Evolutionary conservation across 1,140 invertebrate genomes (phyloP), one percentile per base, ranked within the genome.

Genomic region (Phymorhynchus buccinoides): DNA sequence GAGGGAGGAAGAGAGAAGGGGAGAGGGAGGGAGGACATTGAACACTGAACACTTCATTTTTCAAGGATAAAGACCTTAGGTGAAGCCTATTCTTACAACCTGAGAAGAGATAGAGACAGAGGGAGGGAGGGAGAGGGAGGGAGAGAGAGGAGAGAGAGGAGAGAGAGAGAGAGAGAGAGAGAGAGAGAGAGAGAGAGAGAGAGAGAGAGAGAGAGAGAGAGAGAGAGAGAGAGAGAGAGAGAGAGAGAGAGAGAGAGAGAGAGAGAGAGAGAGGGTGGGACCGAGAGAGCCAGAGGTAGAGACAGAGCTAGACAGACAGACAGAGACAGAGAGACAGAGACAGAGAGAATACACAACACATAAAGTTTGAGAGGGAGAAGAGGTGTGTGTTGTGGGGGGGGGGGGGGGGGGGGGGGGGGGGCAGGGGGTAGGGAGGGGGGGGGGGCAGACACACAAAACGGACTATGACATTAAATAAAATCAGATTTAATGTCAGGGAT

Each of bases 171-270:
- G 62, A 68, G 18, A 68, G 62, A 27, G 27, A 66, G n/a, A 66
- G 62, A 66, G 62, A 27, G 62, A 66, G 27, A 68, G 30, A 68
- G 62, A 68, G 1, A 27, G 62, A 68, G 62, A n/a, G 22, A 68
- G 4, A 68, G 1, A 68, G 62, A 68, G 62, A 68, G 4, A 68
- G 3, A 68, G 62, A 68, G 1, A 68, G 22, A 68, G 62, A 68
- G 62, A 68, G 22, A 68, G 62, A 68, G 62, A 68, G 62, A 68
- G 62, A 68, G 30, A 68, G 1, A 68, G 62, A 27, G 62, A 68
- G 62, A n/a, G 0, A 68, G 62, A 68, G 62, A 68, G 1, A 68
- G 62, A 68, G 62, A 68, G 1, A 68, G 62, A 68, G 30, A 52
- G 48, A 52, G 48, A 9, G 48, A 52, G 48, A 12, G 9, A 52